Conservation (phyloP, 2,113 vertebrate genomes). For the Diadophis punctatus region DNA sequence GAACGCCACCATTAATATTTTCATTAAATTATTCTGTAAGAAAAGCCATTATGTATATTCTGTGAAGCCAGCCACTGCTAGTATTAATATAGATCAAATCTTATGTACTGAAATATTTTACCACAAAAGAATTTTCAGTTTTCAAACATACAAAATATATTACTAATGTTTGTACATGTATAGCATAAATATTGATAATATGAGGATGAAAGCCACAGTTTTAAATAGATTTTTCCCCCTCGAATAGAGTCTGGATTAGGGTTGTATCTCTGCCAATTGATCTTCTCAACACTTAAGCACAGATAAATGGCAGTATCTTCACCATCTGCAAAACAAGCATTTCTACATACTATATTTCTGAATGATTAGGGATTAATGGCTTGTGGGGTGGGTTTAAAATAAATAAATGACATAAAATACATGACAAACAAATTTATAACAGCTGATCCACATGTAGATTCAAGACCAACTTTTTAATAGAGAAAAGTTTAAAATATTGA, state of each 20-base stretch:
- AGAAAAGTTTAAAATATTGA: not conserved
- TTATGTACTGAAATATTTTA: not conserved
- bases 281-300: slow-evolving; percentile 59
- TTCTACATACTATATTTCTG: not conserved
- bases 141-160: slow-evolving; percentile 18
- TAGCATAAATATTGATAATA: slow-evolving; percentile 35
- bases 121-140: not conserved
- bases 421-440: slow-evolving; percentile 35
- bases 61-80: not conserved
- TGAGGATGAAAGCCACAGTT: slow-evolving; percentile 56
- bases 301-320: slow-evolving; percentile 47
- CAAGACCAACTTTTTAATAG: not conserved
- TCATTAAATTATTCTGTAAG: not conserved
- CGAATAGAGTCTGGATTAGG: slow-evolving; percentile 42
- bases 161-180: slow-evolving; percentile 37
- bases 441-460: not conserved
- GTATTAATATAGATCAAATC: not conserved
- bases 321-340: slow-evolving; percentile 44
- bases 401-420: slow-evolving; percentile 22
- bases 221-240: slow-evolving; percentile 51
- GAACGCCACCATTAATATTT: not conserved
- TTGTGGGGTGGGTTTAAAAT: slow-evolving; percentile 30
- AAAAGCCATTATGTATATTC: not conserved
- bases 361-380: slow-evolving; percentile 30
- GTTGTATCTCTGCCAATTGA: slow-evolving; percentile 45